Conservation (phyloP, 2,888 invertebrate species). For the Heterodera filipjevi region DNA sequence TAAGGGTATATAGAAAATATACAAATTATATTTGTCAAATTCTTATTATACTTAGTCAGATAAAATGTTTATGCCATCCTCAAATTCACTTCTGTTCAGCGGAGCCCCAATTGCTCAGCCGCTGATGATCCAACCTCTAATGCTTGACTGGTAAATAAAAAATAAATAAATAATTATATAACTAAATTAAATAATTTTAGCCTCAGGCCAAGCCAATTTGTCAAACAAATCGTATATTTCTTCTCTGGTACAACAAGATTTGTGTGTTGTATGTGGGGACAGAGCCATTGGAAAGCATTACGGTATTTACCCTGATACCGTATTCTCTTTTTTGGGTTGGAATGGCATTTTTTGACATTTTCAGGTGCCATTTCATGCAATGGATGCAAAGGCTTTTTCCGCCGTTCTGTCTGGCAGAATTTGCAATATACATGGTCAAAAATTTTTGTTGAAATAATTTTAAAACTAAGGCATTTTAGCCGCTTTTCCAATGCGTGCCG, state of each 20-base stretch:
- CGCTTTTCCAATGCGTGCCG: conserved; percentile 64
- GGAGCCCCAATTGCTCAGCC: not conserved
- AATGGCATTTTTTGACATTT: not conserved
- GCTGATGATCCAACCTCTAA: not conserved
- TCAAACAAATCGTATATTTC: not conserved
- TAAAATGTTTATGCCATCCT: not conserved
- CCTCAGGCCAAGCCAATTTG: not conserved
- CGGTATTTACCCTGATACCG: conserved; percentile 25
- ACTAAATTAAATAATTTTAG: conserved; percentile 4
- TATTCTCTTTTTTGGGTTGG: no score
- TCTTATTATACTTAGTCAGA: not conserved
- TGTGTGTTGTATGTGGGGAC: conserved; percentile 64
- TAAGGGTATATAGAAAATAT: no score
- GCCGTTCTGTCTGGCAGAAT: conserved; percentile 60
- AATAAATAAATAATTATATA: not conserved
- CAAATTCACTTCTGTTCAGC: not conserved
- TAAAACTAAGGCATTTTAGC: not conserved
- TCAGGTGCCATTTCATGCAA: conserved; percentile 43
- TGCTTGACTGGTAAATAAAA: not conserved
- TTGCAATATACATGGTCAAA: conserved; percentile 62
- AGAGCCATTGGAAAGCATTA: conserved; percentile 59
- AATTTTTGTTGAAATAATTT: not conserved
- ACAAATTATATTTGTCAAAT: no score
- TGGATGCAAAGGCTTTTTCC: conserved; percentile 57
- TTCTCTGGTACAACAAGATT: conserved; percentile 39